Evolutionary conservation across 2,888 invertebrate species (phyloP).

Genomic region (Caenorhabditis zanzibari): DNA sequence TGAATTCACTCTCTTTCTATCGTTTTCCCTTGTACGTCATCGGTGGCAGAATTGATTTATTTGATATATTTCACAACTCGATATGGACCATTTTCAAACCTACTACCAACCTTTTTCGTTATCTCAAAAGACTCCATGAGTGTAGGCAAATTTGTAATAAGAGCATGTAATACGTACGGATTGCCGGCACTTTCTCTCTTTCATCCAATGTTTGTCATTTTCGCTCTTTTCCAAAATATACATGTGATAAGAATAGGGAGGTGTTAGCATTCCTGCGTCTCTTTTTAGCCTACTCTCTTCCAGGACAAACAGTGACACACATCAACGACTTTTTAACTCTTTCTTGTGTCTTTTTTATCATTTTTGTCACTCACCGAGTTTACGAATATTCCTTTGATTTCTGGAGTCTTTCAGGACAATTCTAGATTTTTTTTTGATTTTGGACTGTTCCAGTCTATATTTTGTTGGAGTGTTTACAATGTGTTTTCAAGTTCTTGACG

Average conservation of each 20-base stretch:
- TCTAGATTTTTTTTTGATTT: not conserved
- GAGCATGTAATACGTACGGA: slow-evolving; percentile 49
- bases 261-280: slow-evolving; percentile 48
- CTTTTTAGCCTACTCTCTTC: slow-evolving; percentile 7
- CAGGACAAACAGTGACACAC: slow-evolving; percentile 52
- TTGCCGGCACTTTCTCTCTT: slow-evolving; percentile 13
- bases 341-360: slow-evolving; percentile 24
- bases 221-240: slow-evolving; percentile 21
- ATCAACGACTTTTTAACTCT: slow-evolving; percentile 31
- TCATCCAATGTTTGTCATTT: slow-evolving; percentile 30
- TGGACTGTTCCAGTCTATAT: not conserved
- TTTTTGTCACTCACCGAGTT: slow-evolving; percentile 1
- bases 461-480: not conserved
- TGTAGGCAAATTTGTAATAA: not conserved
- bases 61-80: slow-evolving; percentile 30
- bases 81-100: not conserved
- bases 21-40: slow-evolving; percentile 28
- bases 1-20: slow-evolving; percentile 51
- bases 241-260: slow-evolving; percentile 55
- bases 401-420: not conserved
- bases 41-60: slow-evolving; percentile 29
- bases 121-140: slow-evolving; percentile 1
- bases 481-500: not conserved
- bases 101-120: not conserved
- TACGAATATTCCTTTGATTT: slow-evolving; percentile 7